Evolutionary conservation across 1,140 invertebrate species (phyloP).

Genomic region (Tenebrio molitor): DNA sequence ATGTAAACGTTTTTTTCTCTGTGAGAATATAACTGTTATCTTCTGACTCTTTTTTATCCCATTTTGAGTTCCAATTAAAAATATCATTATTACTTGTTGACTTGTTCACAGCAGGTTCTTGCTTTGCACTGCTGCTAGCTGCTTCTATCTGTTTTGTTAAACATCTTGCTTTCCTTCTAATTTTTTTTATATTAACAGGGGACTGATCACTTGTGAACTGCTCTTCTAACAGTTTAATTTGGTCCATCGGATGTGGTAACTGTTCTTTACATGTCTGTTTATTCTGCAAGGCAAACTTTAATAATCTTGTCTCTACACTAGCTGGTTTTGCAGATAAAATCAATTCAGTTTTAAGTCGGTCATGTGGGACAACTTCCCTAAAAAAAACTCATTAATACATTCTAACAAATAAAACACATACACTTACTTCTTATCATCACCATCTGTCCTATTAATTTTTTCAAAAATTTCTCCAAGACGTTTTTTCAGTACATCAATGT

Average conservation of each 20-base stretch:
- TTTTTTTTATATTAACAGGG: conserved; percentile 52
- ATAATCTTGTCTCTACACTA: conserved; percentile 59
- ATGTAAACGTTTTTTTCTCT: conserved; percentile 57
- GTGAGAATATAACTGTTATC: conserved; percentile 2
- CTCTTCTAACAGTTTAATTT: conserved; percentile 61
- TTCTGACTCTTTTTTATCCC: conserved; percentile 52
- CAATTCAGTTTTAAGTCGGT: conserved; percentile 8
- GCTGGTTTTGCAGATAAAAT: conserved; percentile 56
- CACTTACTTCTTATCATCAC: neutral
- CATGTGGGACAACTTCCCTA: neutral
- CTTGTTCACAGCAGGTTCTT: neutral
- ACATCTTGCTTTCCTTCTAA: conserved; percentile 51
- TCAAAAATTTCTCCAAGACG: conserved; percentile 28
- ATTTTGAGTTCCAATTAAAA: conserved; percentile 45
- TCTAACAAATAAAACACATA: neutral
- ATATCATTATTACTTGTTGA: neutral
- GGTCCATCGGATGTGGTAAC: conserved; percentile 60
- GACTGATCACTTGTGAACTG: conserved; percentile 56
- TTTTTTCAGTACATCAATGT: conserved; percentile 49
- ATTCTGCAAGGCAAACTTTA: conserved; percentile 59
- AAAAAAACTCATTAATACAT: neutral
- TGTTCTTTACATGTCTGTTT: conserved; percentile 7
- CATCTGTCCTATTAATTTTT: neutral
- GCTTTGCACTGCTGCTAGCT: neutral
- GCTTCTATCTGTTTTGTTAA: conserved; percentile 48